Base-by-base conservation (phyloP, 2,888 invertebrate genomes). In the Drosophila emarginata region DNA sequence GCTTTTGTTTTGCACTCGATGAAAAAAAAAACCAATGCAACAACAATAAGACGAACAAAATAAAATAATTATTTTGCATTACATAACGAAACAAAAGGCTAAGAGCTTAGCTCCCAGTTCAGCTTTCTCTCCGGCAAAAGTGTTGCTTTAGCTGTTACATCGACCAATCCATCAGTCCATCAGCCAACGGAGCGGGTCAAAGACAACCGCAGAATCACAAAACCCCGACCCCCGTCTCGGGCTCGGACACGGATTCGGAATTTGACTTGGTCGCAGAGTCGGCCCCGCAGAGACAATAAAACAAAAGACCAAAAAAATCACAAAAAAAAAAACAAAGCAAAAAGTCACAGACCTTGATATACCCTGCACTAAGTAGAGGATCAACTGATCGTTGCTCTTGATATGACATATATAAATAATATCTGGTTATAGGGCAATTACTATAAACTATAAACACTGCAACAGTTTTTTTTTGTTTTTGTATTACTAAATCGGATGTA, bases 31-130 rank as follows among this genome's bases (percentile, higher is more conserved):
- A 15, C 15, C 11, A 45, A 15, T 5, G 9, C 32, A 9, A 32
- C 32, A 32, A 32, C n/a, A 21, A 21, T 0, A 5, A 18, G 0
- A 45, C 2, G 9, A 11, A 32, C 23, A 28, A 14, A 36, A 50
- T 12, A 32, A 54, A 81, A 79, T 82, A 82, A 84, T 79, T 84
- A 74, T 78, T 71, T 67, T 60, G 59, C 71, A 74, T 76, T 78
- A 76, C 79, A 78, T 78, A 74, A 78, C 67, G 62, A 45, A 45
- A 45, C 45, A 45, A 45, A 45, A 45, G 45, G 45, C 45, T 45
- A 59, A 50, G 45, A 45, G 36, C 11, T 18, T 53, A 54, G 54
- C 54, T 54, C 15, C 54, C 54, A 78, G 71, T 78, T 76, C 62
- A 78, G 73, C 78, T 78, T 78, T 78, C 78, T 76, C 78, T 63